These are phyloP conservation scores for Trachemys scripta DNA, from an alignment of 2,113 vertebrate species.

Conservation along the genomic window DNA sequence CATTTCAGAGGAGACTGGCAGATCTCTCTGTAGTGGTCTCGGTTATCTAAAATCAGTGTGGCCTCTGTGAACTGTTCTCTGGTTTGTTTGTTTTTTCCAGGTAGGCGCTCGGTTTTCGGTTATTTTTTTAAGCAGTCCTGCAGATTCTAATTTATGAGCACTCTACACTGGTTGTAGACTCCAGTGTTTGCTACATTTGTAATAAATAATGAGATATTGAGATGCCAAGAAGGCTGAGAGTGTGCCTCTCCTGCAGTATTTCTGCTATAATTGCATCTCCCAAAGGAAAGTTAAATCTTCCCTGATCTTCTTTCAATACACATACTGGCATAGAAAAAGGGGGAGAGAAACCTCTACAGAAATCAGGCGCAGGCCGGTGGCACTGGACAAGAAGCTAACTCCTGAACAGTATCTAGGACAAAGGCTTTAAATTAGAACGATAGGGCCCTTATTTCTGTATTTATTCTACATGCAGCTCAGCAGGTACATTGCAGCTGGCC, in stretches of 20 bases:
- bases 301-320: slow-evolving; percentile 36
- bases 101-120: not conserved
- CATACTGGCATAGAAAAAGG: not conserved
- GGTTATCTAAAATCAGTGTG: not conserved
- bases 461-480: not conserved
- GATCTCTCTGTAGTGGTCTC: not conserved
- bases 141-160: slow-evolving; percentile 63
- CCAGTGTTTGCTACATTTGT: slow-evolving; percentile 70
- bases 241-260: slow-evolving; percentile 69
- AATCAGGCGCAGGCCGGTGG: not conserved
- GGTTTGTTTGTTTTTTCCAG: not conserved
- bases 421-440: not conserved
- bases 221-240: slow-evolving; percentile 58
- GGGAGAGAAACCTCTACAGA: not conserved
- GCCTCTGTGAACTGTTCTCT: not conserved
- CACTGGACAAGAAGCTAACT: not conserved
- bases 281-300: slow-evolving; percentile 70
- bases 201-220: slow-evolving; percentile 78
- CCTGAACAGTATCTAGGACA: not conserved
- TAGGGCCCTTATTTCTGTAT: not conserved
- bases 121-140: not conserved
- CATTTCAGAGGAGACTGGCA: not conserved
- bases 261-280: slow-evolving; percentile 73
- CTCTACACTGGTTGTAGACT: slow-evolving; percentile 49
- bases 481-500: not conserved